Conservation (phyloP, 2,113 vertebrate species). For the Parus major region DNA sequence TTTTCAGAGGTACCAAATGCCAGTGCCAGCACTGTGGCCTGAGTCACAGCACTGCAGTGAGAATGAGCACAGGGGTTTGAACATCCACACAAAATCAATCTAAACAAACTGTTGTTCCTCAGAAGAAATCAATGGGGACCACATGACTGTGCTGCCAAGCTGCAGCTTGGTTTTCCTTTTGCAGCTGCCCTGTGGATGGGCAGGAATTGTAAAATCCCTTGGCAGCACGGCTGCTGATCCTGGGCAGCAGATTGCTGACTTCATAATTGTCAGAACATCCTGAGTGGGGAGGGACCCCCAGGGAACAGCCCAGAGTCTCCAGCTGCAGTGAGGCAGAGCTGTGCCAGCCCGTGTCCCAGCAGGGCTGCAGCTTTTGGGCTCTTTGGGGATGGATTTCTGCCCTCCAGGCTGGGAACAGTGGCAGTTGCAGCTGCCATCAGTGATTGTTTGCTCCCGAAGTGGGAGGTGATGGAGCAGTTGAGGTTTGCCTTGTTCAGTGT, state of each 20-base stretch:
- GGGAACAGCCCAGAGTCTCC: not conserved
- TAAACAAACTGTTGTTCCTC: not conserved
- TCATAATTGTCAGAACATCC: not conserved
- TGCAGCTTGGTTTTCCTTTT: not conserved
- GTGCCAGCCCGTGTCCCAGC: not conserved
- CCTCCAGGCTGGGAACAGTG: not conserved
- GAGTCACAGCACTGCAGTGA: not conserved
- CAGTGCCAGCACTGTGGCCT: not conserved
- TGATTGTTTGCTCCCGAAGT: not conserved
- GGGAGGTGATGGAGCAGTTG: not conserved
- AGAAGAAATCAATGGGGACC: not conserved
- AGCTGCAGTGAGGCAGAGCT: not conserved
- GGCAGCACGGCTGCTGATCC: not conserved
- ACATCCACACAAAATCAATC: not conserved
- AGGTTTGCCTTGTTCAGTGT: not conserved
- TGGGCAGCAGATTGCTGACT: not conserved
- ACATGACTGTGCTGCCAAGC: not conserved
- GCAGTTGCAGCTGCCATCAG: not conserved
- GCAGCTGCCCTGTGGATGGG: not conserved
- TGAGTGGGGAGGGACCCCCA: not conserved
- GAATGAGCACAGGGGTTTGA: not conserved
- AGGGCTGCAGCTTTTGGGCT: not conserved
- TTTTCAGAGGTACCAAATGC: not conserved
- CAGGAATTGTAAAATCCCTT: not conserved
- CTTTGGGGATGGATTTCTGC: not conserved